Percentiles rank a stretch among this genome's conserved stretches.
Conservation (phyloP, 2,888 invertebrate species). For the Laspeyria flexula region DNA sequence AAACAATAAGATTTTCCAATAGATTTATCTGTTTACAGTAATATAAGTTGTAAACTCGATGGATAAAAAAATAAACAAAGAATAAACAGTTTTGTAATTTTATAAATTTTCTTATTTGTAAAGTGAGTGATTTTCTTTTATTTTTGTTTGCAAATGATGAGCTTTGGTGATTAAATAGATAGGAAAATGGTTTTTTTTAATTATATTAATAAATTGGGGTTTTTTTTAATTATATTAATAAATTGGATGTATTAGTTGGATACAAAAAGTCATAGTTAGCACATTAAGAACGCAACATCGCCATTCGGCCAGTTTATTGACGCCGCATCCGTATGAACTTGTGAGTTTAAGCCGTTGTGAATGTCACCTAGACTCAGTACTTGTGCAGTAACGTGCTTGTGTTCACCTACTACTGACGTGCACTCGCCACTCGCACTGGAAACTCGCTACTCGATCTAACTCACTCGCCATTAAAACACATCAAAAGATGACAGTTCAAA, state of each 20-base stretch:
- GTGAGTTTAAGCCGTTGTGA: conserved; percentile 76
- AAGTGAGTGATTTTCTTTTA: too few relatives aligned
- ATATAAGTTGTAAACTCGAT: too few relatives aligned
- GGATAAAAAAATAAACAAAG: too few relatives aligned
- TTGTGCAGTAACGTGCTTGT: conserved; percentile 72
- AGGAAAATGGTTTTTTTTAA: too few relatives aligned
- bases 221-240: conserved; percentile 17
- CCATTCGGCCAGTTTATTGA: conserved; percentile 74
- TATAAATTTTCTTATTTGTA: too few relatives aligned
- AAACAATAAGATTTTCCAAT: too few relatives aligned
- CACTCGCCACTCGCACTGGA: conserved; percentile 11
- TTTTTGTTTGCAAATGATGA: too few relatives aligned
- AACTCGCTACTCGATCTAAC: conserved; percentile 49
- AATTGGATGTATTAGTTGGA: conserved; percentile 25
- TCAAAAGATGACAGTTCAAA: conserved; percentile 61
- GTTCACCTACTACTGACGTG: conserved; percentile 61
- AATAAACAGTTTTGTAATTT: too few relatives aligned
- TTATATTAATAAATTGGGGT: conserved; percentile 25
- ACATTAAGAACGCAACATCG: conserved; percentile 58
- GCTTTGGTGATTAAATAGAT: too few relatives aligned
- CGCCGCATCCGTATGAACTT: conserved; percentile 80
- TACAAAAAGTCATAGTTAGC: conserved; percentile 67
- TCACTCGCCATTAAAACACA: conserved; percentile 29
- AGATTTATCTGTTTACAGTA: too few relatives aligned
- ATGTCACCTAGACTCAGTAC: conserved; percentile 83